These are phyloP conservation scores for Hetaerina titia DNA, from an alignment of 2,888 invertebrate genomes.

Conservation along the genomic window DNA sequence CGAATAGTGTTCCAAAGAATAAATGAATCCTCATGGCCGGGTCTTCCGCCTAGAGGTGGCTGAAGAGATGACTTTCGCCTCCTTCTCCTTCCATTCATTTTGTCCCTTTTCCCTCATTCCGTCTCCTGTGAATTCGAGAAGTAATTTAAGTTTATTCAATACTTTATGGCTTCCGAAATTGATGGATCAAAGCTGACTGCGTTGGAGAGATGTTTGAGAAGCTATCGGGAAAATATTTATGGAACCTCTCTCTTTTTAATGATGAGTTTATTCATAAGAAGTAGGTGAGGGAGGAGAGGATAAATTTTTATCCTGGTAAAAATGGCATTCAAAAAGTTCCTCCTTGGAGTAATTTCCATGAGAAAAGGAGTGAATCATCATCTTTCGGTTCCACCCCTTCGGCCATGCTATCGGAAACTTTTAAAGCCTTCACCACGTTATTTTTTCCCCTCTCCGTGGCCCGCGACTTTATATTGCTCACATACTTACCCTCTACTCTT, in stretches of 20 bases:
- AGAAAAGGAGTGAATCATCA: conserved; percentile 19
- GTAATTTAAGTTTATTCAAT: conserved; percentile 39
- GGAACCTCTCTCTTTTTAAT: conserved; percentile 21
- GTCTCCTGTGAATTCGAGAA: conserved; percentile 1
- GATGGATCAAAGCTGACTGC: conserved; percentile 27
- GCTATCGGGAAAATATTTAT: conserved; percentile 39
- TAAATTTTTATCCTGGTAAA: background rate
- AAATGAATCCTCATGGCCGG: no score
- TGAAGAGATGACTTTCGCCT: background rate
- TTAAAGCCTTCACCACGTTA: background rate
- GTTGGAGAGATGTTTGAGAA: background rate
- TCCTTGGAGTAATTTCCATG: background rate
- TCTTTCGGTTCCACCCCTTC: background rate
- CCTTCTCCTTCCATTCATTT: background rate
- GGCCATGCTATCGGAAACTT: background rate
- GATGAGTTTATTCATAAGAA: conserved; percentile 27
- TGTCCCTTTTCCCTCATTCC: background rate
- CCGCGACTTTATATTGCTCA: conserved; percentile 12
- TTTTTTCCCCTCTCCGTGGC: background rate
- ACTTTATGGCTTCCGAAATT: background rate
- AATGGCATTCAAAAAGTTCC: background rate
- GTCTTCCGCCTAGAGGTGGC: no score
- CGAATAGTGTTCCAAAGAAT: no score
- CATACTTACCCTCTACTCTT: background rate
- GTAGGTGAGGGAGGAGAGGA: background rate